phyloP scores from a whole-genome alignment of 2,888 invertebrate species.

The Synanthedon tipuliformis region DNA sequence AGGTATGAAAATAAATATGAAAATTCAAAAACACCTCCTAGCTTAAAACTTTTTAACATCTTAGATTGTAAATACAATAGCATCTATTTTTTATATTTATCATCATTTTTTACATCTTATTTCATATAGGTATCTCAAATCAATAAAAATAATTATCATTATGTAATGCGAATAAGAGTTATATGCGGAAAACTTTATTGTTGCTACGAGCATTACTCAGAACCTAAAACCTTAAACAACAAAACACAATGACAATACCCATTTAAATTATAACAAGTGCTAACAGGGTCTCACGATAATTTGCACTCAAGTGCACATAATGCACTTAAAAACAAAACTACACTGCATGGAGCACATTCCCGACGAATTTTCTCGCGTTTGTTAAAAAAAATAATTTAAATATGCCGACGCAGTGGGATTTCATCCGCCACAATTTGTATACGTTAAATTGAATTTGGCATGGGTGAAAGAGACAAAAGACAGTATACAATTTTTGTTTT shows the following conservation, averaged over 20 bases:
- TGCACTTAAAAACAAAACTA: background rate
- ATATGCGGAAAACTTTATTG: no score
- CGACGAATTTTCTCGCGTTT: slow-evolving; percentile 39
- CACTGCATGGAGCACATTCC: background rate
- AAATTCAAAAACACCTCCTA: no score
- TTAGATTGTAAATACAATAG: no score
- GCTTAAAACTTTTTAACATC: no score
- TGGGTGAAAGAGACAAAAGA: slow-evolving; percentile 18
- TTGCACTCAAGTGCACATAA: background rate
- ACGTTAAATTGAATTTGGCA: slow-evolving; percentile 49
- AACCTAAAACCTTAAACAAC: no score
- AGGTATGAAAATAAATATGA: no score
- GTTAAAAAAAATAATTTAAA: slow-evolving; percentile 53
- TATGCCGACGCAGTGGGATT: slow-evolving; percentile 45
- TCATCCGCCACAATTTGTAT: slow-evolving; percentile 44
- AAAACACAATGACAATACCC: background rate
- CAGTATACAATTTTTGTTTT: slow-evolving; percentile 8
- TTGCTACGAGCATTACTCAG: no score
- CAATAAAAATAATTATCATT: no score
- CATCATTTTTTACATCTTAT: no score
- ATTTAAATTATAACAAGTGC: background rate
- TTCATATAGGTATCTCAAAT: no score
- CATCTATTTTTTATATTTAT: no score
- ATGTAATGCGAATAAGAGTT: no score
- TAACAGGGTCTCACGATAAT: background rate